Evolutionary conservation across 2,888 invertebrate species (phyloP).

Genomic region (Macroteleia sp.): DNA sequence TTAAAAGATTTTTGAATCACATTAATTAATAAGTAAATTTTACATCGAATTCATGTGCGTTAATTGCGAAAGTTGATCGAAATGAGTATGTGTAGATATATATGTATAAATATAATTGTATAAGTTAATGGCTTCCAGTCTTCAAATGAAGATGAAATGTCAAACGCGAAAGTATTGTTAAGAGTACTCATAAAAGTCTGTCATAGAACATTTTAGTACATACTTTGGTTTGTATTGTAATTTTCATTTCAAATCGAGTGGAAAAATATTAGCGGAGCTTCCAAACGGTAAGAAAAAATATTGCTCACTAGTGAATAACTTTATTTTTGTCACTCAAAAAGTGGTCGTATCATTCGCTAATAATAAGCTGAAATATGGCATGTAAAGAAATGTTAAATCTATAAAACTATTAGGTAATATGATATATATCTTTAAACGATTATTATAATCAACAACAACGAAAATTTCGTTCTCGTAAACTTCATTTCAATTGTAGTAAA

Average conservation of each 20-base stretch:
- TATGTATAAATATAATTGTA: slow-evolving; percentile 47
- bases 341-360: too few species aligned
- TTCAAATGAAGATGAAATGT: slow-evolving; percentile 53
- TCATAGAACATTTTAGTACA: slow-evolving; percentile 6
- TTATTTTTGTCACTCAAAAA: slow-evolving; percentile 42
- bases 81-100: slow-evolving; percentile 40
- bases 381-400: slow-evolving; percentile 33
- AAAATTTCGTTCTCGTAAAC: too few species aligned
- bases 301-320: slow-evolving; percentile 26
- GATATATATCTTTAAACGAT: neutral
- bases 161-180: slow-evolving; percentile 64
- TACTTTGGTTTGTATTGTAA: neutral
- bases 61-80: slow-evolving; percentile 8
- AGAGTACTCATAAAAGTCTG: slow-evolving; percentile 43
- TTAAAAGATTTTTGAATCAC: neutral
- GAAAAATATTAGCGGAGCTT: slow-evolving; percentile 34
- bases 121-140: slow-evolving; percentile 60
- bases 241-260: neutral
- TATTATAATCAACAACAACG: slow-evolving; percentile 10
- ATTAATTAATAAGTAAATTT: slow-evolving; percentile 4
- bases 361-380: slow-evolving; percentile 9
- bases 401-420: slow-evolving; percentile 14
- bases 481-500: too few species aligned
- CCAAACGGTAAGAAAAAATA: slow-evolving; percentile 16
- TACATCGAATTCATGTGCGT: slow-evolving; percentile 35